These are phyloP conservation scores for Neodiprion virginianus DNA, from an alignment of 1,140 invertebrate genomes.

Conservation along the genomic window DNA sequence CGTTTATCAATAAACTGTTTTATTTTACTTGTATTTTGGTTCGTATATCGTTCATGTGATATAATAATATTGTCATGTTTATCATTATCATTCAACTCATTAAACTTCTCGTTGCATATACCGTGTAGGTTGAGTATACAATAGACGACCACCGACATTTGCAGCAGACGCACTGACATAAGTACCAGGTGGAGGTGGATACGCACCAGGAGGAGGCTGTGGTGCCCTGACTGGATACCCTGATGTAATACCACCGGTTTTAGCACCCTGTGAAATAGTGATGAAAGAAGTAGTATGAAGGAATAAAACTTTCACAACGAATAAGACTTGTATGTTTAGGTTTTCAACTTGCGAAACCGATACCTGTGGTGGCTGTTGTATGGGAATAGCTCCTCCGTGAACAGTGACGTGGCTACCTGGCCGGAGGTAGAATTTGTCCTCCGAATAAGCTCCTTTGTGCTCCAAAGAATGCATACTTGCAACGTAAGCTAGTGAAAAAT, in stretches of 20 bases:
- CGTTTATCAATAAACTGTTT: not conserved
- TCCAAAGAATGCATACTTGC: slow-evolving; percentile 52
- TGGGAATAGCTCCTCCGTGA: slow-evolving; percentile 61
- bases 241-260: slow-evolving; percentile 65
- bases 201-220: slow-evolving; percentile 49
- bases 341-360: slow-evolving; percentile 18
- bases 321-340: slow-evolving; percentile 11
- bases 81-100: slow-evolving; percentile 17
- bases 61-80: not conserved
- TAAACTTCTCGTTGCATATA: slow-evolving; percentile 53
- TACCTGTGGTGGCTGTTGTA: slow-evolving; percentile 64
- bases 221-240: slow-evolving; percentile 65
- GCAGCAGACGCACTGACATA: slow-evolving; percentile 51
- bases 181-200: slow-evolving; percentile 49
- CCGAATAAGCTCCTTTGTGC: slow-evolving; percentile 49
- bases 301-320: not conserved
- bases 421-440: slow-evolving; percentile 58
- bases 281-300: not conserved
- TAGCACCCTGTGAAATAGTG: slow-evolving; percentile 53
- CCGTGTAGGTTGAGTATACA: slow-evolving; percentile 53
- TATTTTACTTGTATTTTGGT: slow-evolving; percentile 10
- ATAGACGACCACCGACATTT: slow-evolving; percentile 50
- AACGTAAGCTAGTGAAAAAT: slow-evolving; percentile 43
- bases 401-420: slow-evolving; percentile 60
- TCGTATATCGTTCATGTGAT: not conserved